Percentiles rank a stretch among this genome's conserved stretches.
phyloP scores from a whole-genome alignment of 2,888 invertebrate species.

The Drosophila anomalipes region DNA sequence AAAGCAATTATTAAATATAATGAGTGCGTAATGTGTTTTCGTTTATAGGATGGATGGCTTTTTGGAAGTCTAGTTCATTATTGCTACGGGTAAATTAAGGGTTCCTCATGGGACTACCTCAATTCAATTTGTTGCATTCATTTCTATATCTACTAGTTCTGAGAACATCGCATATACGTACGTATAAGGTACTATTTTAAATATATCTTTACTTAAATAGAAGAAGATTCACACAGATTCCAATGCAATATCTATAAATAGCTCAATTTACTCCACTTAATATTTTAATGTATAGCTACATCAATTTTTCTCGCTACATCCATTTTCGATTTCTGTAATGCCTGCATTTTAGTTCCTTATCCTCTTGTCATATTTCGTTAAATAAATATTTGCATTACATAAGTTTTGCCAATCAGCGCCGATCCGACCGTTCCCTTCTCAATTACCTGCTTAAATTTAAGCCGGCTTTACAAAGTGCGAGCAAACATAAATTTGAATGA shows the following conservation, averaged over 20 bases:
- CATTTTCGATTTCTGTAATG: not conserved
- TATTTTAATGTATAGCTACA: not conserved
- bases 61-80: not conserved
- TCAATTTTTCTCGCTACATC: not conserved
- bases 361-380: not conserved
- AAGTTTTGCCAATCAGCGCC: constrained; percentile 28
- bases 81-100: not conserved
- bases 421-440: constrained; percentile 33
- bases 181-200: not conserved
- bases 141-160: not conserved
- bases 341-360: not conserved
- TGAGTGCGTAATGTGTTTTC: not conserved
- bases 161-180: not conserved
- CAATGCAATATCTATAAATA: not conserved
- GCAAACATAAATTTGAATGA: constrained; percentile 30
- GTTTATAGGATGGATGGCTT: not conserved
- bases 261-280: not conserved
- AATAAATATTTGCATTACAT: constrained; percentile 30
- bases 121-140: not conserved
- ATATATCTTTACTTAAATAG: not conserved
- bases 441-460: constrained; percentile 38
- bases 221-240: rapidly evolving
- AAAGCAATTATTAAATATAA: constrained; percentile 32
- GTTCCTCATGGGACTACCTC: not conserved
- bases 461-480: constrained; percentile 23